phyloP scores from a whole-genome alignment of 2,797 vertebrate genomes.

The Hypotaenidia okinawae region DNA sequence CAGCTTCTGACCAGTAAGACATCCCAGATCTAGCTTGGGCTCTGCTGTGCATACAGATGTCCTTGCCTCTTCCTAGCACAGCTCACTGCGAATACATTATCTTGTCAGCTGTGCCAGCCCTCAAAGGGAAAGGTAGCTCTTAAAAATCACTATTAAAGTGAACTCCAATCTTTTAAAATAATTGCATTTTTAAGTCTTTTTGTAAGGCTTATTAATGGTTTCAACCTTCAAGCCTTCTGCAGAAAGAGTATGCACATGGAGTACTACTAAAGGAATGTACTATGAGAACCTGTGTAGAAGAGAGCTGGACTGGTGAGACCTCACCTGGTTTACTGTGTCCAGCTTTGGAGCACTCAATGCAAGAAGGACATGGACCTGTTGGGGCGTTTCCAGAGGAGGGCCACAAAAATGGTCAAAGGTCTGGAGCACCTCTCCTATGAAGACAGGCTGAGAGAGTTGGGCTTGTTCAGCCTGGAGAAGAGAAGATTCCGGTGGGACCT shows the following conservation, averaged over 20 bases:
- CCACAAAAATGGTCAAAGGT: no score
- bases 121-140: neutral
- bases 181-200: neutral
- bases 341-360: no score
- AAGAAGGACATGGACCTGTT: no score
- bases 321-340: no score
- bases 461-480: no score
- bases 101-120: no score
- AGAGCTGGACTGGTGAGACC: neutral
- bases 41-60: neutral
- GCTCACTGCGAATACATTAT: neutral
- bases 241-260: neutral
- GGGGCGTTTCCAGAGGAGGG: no score
- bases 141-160: neutral
- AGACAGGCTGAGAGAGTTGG: no score
- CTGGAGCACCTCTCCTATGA: no score
- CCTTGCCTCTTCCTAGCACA: neutral
- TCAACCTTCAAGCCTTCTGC: neutral
- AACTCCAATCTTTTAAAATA: neutral
- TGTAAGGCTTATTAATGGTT: neutral
- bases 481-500: no score
- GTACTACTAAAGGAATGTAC: neutral
- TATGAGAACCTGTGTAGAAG: neutral
- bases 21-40: neutral
- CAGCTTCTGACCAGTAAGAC: neutral